Conservation (phyloP, 1,140 invertebrate genomes). For the Batillaria attramentaria region DNA sequence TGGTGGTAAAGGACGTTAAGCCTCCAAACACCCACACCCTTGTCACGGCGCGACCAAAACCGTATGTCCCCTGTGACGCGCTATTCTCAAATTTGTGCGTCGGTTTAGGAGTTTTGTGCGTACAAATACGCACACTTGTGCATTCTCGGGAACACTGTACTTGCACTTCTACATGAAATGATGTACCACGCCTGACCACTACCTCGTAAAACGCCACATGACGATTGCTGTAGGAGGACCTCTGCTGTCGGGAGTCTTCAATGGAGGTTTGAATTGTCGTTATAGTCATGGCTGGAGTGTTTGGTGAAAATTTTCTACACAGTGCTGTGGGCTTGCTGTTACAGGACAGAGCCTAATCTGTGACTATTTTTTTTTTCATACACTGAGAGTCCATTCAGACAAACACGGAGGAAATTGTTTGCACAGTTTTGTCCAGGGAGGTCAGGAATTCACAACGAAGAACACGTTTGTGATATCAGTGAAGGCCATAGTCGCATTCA, state of each 20-base stretch:
- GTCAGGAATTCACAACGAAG: no score
- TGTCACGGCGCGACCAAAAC: not conserved
- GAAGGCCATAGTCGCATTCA: no score
- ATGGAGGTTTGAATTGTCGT: not conserved
- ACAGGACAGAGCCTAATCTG: not conserved
- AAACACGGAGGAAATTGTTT: no score
- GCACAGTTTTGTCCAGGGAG: no score
- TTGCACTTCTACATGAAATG: not conserved
- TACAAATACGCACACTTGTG: not conserved
- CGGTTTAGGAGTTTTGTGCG: no score
- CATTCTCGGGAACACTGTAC: not conserved
- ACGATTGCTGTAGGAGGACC: not conserved
- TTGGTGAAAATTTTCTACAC: no score
- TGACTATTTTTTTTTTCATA: not conserved
- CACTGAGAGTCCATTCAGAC: no score
- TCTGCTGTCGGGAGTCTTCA: not conserved
- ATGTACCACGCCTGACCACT: not conserved
- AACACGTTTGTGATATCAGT: no score
- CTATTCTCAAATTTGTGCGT: no score
- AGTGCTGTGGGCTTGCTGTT: not conserved
- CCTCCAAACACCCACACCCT: not conserved
- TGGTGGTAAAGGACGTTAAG: no score
- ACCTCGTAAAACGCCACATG: conserved; percentile 27
- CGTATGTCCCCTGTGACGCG: no score
- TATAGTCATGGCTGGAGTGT: not conserved